Evolutionary conservation across 2,888 invertebrate genomes (phyloP), one percentile per base, ranked within the genome.

Genomic region (Rhamphomyia laevipes): DNA sequence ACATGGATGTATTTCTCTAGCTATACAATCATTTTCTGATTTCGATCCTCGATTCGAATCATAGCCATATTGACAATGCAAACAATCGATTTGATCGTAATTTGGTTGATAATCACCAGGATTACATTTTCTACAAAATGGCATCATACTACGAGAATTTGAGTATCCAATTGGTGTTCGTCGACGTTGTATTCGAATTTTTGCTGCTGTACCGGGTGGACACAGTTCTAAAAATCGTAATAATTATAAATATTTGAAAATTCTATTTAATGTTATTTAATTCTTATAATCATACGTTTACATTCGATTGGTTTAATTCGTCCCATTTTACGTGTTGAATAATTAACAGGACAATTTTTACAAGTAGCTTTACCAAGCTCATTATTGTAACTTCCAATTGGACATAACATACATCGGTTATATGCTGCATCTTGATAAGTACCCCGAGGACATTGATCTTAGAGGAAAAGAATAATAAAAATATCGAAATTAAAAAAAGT

Each of bases 381-480:
- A 27, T 75, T 72, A 56, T 79, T 81, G 59, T 77, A 83, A n/a
- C 71, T 73, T 3, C 81, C 81, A 46, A 74, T 64, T 11, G 70
- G 67, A 60, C 83, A 83, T 30, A 75, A 69, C 51, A 76, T 73
- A 56, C 82, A 83, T n/a, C 63, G 63, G 53, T 73, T 70, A 6
- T 61, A 65, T 1, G 73, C 69, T 4, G 67, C 64, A 61, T 80
- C 76, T 61, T 77, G 78, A 61, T 77, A 80, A 1, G 81, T 79
- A 13, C 83, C 83, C 53, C 73, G 65, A 3, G 82, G 79, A 60
- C 83, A 83, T 61, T 76, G 74, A 7, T 81, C 82, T 78, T 59
- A 11, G 63, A 61, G 46, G 23, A 27, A n/a, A n/a, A n/a, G 21
- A 21, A 21, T 21, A 5, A 5, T 4, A 21, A 4, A 21, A 21